Evolutionary conservation across 2,888 invertebrate species (phyloP), one percentile per base, ranked within the genome.

Genomic region (Schizaphis graminum): DNA sequence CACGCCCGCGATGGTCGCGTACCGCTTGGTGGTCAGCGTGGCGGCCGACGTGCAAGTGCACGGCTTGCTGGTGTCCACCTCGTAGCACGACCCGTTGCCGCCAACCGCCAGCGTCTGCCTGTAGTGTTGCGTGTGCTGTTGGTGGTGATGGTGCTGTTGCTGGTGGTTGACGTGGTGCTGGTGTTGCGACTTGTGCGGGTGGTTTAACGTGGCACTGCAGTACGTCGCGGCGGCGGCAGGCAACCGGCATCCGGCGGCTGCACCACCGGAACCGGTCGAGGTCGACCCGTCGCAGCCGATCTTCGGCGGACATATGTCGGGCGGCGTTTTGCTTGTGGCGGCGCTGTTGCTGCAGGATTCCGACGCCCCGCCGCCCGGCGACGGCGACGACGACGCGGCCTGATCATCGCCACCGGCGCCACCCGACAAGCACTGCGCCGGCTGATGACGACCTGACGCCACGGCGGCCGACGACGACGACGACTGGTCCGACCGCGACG

Each of bases 1-100:
- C 86, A 94, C 94, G 41, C 94, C 94, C 3, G 94, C 94, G 16
- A 94, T 94, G 44, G 94, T 94, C 49, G 94, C 94, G 91, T 94
- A 94, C 67, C 94, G 94, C 67, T 87, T 94, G n/a, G 94, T 94
- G 86, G 94, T 91, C 90, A 91, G n/a, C 13, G 89, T 57, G 13
- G 47, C 35, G 13, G 91, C 84, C 57, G 93, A 77, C 57, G 84
- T 41, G 86, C 94, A 94, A 49, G 94, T 94, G 86, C 94, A 94
- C 53, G 94, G 94, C 10, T 91, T 94, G 85, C n/a, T 87, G 61
- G 94, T 91, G 67, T 94, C 94, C 86, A 94, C 94, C 49, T 94
- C 94, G 49, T 93, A 93, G 56, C 91, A 92, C 91, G 91, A 61
- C n/a, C 94, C 90, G 85, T 89, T 93, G 57, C 93, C 90, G 28